Base-by-base conservation (phyloP, 2,113 vertebrate genomes). In the Baryphthengus martii region DNA sequence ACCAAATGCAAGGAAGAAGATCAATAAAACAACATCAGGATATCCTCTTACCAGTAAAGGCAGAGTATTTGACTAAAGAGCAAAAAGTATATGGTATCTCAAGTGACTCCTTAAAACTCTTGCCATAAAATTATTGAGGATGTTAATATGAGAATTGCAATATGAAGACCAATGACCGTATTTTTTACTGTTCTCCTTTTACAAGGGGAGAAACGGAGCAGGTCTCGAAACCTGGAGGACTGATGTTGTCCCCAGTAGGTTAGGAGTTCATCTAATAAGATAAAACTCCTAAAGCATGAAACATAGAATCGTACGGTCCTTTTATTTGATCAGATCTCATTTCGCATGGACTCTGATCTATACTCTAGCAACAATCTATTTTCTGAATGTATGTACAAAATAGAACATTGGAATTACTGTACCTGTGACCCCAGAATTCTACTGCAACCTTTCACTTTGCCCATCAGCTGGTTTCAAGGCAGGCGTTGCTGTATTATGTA, bases 31-130 rank as follows among this genome's bases (percentile, higher is more conserved):
- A 96, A 86, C 88, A 86, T 94, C 53, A 94, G 62, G 67, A 66
- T 93, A 94, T 95, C 88, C 81, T 92, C 96, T 96, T 95, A 94
- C 89, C 70, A 78, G 83, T 67, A 76, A 95, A 95, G 92, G 77
- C 70, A 89, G 66, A 93, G 37, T 78, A 84, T 79, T 95, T 75
- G 77, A 93, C 74, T 71, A 70, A 93, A 95, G 71, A 87, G 71
- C 80, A 94, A 93, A 95, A 53, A 83, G 62, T 70, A 53, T 23
- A 89, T 26, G 24, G 10, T 92, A 92, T 94, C 91, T 94, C 94
- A 88, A 93, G 84, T 65, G 84, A 70, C 90, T 75, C 86, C 39
- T 93, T 85, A 94, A 96, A 96, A 76, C 24, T 39, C 70, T 40
- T 88, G 70, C 50, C 80, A 87, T 82, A 87, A 88, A 96, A 86